Evolutionary conservation across 2,888 invertebrate genomes (phyloP), one percentile per base, ranked within the genome.

Genomic region (Orchestes rusci): DNA sequence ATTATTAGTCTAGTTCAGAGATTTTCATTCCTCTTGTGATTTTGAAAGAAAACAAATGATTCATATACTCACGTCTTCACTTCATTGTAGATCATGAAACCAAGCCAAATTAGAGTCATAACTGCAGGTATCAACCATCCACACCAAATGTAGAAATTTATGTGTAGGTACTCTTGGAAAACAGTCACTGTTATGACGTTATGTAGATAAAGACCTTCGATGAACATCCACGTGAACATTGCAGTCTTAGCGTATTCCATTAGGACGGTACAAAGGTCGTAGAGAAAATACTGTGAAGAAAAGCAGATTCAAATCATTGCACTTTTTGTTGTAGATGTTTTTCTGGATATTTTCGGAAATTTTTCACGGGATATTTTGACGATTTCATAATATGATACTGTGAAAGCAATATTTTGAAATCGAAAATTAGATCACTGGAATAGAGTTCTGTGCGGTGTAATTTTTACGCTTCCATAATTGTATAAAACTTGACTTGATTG

Each of bases 141-240:
- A 2, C 82, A 65, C 48, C 74, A 67, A 42, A 74, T 71, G 57
- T 79, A 80, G 7, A 76, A 59, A 34, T 77, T 76, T 60, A 82
- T 82, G 45, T 78, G 71, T 2, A 71, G 70, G 48, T 79, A 75
- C 45, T 80, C 81, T 61, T 82, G 79, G 56, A 87, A 76, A 0
- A 81, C 79, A 4, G 80, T 79, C 1, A 80, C 79, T 41, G 91
- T 85, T 28, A 92, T 81, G 65, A 89, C 80, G 51, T 81, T 85
- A 66, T 94, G 87, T 16, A 96, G 71, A 62, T 90, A 91, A 10
- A 92, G 72, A 0, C 94, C 95, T 65, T 96, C 95, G 39, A 94
- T 84, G 59, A 95, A 87, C 92, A 95, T 95, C 94, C 96, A 96
- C 79, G 86, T 84, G 62, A 93, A 95, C 79, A 90, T 90, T 1